phyloP scores from a whole-genome alignment of 1,140 invertebrate species.

The Drosophila subobscura region DNA sequence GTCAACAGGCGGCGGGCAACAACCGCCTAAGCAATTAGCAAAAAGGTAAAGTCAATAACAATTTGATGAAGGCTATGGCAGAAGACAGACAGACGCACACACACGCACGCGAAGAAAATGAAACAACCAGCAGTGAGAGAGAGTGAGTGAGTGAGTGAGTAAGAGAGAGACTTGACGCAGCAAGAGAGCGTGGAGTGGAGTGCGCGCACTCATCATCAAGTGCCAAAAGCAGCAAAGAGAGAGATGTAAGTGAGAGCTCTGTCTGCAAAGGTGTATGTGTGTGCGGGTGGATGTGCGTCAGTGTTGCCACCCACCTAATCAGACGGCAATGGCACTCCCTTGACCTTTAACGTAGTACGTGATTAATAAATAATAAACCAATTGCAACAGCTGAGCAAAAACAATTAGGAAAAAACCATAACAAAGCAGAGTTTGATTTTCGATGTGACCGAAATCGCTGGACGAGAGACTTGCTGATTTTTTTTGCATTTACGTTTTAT shows the following conservation, averaged over 20 bases:
- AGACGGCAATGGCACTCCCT: conserved; percentile 50
- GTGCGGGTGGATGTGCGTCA: conserved; percentile 40
- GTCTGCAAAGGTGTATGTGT: background rate
- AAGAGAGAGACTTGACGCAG: background rate
- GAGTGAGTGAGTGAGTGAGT: conserved; percentile 7
- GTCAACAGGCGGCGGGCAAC: conserved; percentile 11
- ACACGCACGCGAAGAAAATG: conserved; percentile 1
- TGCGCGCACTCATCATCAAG: too few species aligned
- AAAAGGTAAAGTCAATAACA: conserved; percentile 31
- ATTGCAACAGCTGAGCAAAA: conserved; percentile 57
- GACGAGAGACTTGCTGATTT: conserved; percentile 22
- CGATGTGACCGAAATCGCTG: background rate
- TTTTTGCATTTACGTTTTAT: background rate
- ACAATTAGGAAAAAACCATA: conserved; percentile 14
- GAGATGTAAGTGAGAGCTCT: conserved; percentile 14
- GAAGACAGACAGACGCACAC: background rate
- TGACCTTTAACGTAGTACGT: conserved; percentile 69
- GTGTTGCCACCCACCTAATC: conserved; percentile 58
- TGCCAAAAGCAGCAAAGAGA: conserved; percentile 2
- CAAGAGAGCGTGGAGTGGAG: conserved; percentile 4
- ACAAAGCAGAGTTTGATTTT: conserved; percentile 1
- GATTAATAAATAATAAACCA: conserved; percentile 68
- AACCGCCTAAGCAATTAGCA: conserved; percentile 24
- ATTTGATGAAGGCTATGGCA: conserved; percentile 10
- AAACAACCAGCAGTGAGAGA: conserved; percentile 3